Base-by-base conservation (phyloP, 2,888 invertebrate genomes). In the Eristalis pertinax region DNA sequence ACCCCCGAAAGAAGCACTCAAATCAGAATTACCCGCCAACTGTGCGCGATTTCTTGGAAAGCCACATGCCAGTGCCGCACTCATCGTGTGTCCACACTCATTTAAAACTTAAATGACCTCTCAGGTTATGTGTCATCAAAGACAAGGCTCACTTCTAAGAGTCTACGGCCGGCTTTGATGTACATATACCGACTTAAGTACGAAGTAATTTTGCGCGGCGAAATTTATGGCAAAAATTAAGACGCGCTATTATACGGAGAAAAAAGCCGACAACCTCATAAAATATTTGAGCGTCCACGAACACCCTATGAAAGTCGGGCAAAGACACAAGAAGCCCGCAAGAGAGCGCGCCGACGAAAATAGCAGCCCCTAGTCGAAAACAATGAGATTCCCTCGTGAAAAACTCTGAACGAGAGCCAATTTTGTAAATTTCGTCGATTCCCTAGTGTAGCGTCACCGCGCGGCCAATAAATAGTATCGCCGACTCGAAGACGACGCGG, bases 381-480 rank as follows among this genome's bases (percentile, higher is more conserved):
- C 86, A 87, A 87, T 83, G 58, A 79, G 67, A 60, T 79, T 79
- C 75, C 78, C 43, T 67, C 74, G 32, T 65, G 62, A 65, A 86
- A n/a, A 78, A 68, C 56, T 63, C 32, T 70, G 85, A 77, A 81
- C 68, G 15, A 32, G 43, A 72, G 83, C 82, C 86, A 82, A 86
- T 83, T 82, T 75, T 83, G 78, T 86, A 74, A 83, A 75, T 72
- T 75, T 83, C 56, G 38, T 64, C 60, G 60, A 35, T 70, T 74
- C 82, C 74, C 63, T 32, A 77, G 70, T 83, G 78, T 67, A 83
- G 43, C 58, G 73, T 69, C 38, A 22, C 38, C 50, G n/a, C 65
- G 26, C n/a, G 22, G 11, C 29, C 35, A 26, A 64, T 29, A 58
- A 19, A 13, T 13, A 38, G 58, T 11, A 26, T 58, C 29, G 26